Percentiles rank a stretch among this genome's conserved stretches.
Conservation (phyloP, 2,113 vertebrate genomes). For the Eidolon helvum region DNA sequence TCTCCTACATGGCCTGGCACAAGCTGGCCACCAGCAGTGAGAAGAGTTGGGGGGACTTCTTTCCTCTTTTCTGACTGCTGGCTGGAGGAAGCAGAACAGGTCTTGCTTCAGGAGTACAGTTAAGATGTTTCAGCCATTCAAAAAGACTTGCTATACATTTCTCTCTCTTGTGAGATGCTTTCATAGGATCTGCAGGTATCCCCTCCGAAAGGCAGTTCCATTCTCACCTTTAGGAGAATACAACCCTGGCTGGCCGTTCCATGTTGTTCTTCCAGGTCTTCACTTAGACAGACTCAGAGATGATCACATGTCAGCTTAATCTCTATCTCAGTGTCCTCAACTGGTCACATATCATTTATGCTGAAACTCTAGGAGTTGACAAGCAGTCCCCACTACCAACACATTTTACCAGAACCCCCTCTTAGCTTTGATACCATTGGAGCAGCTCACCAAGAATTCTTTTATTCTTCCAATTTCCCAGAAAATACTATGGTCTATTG, state of each 20-base stretch:
- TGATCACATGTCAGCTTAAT: not conserved
- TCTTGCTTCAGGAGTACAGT: not conserved
- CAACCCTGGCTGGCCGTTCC: not conserved
- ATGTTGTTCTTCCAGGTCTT: not conserved
- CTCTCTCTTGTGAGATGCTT: not conserved
- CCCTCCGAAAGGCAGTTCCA: not conserved
- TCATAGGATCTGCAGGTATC: not conserved
- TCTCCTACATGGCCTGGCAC: not conserved
- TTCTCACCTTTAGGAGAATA: not conserved
- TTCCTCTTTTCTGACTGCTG: not conserved
- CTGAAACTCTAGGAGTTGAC: not conserved
- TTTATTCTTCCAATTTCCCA: not conserved
- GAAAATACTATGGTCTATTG: not conserved
- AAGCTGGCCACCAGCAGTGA: not conserved
- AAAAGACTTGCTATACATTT: not conserved
- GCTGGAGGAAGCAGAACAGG: not conserved
- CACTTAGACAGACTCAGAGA: not conserved
- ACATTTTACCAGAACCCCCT: not conserved
- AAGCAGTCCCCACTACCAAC: accelerated
- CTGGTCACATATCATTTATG: not conserved
- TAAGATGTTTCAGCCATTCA: not conserved
- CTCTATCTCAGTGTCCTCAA: not conserved
- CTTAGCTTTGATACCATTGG: not conserved
- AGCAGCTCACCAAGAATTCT: not conserved
- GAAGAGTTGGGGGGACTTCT: not conserved